Conservation (phyloP, 2,888 invertebrate genomes). For the Melanostoma scalare region DNA sequence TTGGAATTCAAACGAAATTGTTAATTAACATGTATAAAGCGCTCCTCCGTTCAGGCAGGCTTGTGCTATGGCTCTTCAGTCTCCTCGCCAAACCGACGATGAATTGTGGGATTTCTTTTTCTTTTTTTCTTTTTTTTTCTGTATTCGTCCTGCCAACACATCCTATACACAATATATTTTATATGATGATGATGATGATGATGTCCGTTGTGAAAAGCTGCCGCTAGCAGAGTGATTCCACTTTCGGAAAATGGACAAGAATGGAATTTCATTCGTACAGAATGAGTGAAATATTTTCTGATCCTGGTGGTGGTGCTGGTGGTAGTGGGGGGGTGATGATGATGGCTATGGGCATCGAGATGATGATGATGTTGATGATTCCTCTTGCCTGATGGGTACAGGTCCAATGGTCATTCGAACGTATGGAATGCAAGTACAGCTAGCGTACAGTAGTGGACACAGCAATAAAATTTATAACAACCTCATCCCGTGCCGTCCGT, state of each 20-base stretch:
- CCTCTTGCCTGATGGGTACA: constrained; percentile 34
- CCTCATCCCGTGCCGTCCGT: constrained; percentile 50
- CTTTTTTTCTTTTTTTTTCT: constrained; percentile 20
- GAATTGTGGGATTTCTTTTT: constrained; percentile 26
- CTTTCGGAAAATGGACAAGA: constrained; percentile 72
- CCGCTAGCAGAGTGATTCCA: constrained; percentile 49
- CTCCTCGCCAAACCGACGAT: not conserved
- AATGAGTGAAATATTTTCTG: constrained; percentile 70
- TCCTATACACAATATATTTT: constrained; percentile 51
- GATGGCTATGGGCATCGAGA: constrained; percentile 8
- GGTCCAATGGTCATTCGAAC: constrained; percentile 57
- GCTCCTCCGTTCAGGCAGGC: not conserved
- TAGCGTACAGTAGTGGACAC: constrained; percentile 28
- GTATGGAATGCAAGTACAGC: constrained; percentile 63
- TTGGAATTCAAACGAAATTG: constrained; percentile 79
- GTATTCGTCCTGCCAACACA: constrained; percentile 37
- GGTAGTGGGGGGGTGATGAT: not conserved
- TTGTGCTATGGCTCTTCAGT: not conserved
- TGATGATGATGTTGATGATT: constrained; percentile 59
- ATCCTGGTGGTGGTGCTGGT: constrained; percentile 19
- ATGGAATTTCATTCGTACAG: constrained; percentile 70
- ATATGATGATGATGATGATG: constrained; percentile 64
- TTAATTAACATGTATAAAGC: constrained; percentile 77
- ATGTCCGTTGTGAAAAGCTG: constrained; percentile 58
- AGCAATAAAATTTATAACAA: constrained; percentile 72